Base-by-base conservation (phyloP, 2,888 invertebrate species). In the Cephus nigrinus region DNA sequence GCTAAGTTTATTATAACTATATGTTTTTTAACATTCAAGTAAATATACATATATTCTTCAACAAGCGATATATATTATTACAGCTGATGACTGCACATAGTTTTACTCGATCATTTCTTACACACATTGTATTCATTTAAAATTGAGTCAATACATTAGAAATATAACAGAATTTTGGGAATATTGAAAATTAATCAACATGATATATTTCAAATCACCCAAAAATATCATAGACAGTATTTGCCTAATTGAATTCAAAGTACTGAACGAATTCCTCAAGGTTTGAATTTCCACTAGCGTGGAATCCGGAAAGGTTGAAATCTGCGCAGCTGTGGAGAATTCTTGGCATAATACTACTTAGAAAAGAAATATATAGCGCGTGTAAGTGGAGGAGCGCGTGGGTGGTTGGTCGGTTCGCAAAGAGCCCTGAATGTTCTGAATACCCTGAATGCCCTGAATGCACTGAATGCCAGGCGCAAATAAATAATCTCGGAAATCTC, bases 401-500 rank as follows among this genome's bases (percentile, higher is more conserved):
- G 77, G 77, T 77, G 74, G 71, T 71, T 71, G 71, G 71, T 55
- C 23, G 55, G 55, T 55, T 55, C 9, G 55, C 55, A 55, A 55
- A 55, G 55, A 55, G 55, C 23, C 30, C 69, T 73, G 74, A 77
- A 73, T 34, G 34, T 9, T 9, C 33, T 33, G 33, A 33, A 34
- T n/a, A 68, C 34, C 68, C 73, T 76, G 76, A 73, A 76, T 76
- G 73, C 30, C 31, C 55, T 73, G 76, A 72, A 72, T 73, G 33
- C 30, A 30, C 30, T 55, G n/a, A 69, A 36, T n/a, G 77, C 74
- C 74, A 69, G 71, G 71, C 31, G 71, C 71, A 71, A 76, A 86
- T 86, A 86, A 86, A 86, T 86, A 86, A 86, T 86, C 84, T 79
- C 81, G 83, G 86, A 83, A 85, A 86, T 84, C 85, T 86, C 78